Evolutionary conservation across 2,113 vertebrate genomes (phyloP).

Genomic region (Oreotrochilus melanogaster): DNA sequence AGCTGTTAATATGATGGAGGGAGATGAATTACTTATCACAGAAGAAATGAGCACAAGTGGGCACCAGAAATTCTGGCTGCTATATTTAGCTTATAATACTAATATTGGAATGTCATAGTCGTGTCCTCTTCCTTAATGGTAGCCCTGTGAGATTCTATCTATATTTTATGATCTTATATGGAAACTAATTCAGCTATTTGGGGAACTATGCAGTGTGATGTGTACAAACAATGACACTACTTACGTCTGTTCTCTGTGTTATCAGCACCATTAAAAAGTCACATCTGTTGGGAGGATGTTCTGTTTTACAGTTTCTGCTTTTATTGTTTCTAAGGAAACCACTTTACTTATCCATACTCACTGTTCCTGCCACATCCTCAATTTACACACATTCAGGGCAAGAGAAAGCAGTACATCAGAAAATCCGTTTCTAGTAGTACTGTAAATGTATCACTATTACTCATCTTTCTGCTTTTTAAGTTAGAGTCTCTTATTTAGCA

Average conservation of each 20-base stretch:
- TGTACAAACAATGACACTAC: conserved; percentile 50
- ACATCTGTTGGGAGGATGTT: conserved; percentile 27
- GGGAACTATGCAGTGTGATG: conserved; percentile 5
- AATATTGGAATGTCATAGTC: conserved; percentile 25
- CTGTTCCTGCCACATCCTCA: neutral
- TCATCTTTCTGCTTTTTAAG: neutral
- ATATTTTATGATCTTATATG: conserved; percentile 65
- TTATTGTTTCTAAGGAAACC: conserved; percentile 68
- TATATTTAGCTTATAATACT: conserved; percentile 62
- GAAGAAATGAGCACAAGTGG: conserved; percentile 36
- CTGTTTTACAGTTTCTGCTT: conserved; percentile 55
- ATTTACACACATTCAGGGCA: neutral
- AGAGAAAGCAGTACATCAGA: neutral
- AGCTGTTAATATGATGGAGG: neutral
- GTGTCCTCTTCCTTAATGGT: neutral
- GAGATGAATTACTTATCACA: conserved; percentile 29
- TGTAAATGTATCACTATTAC: neutral
- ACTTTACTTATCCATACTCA: conserved; percentile 17
- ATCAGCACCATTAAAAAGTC: conserved; percentile 57
- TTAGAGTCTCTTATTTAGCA: neutral
- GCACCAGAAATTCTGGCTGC: neutral
- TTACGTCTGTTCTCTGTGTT: conserved; percentile 57
- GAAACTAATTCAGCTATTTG: conserved; percentile 62
- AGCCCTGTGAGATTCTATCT: conserved; percentile 39
- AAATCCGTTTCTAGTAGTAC: neutral